phyloP scores from a whole-genome alignment of 2,888 invertebrate species.

The Erebia aethiops region DNA sequence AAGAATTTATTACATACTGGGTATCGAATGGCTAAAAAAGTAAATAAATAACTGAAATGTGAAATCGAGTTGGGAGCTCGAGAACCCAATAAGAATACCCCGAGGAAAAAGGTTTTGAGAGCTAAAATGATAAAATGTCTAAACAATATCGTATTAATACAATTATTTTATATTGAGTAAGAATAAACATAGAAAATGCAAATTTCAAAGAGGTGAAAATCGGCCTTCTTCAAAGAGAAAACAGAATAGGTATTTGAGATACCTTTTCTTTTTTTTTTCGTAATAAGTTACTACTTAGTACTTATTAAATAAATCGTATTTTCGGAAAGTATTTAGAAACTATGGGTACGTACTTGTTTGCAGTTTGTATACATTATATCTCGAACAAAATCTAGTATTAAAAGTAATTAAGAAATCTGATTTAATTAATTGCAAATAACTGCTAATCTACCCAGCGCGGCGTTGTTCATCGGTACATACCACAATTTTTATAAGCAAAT shows the following conservation, averaged over 20 bases:
- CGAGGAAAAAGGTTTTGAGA: neutral
- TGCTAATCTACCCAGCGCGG: constrained; percentile 2
- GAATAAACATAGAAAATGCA: too few relatives aligned
- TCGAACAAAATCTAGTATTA: neutral
- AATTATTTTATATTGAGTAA: too few relatives aligned
- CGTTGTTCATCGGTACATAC: neutral
- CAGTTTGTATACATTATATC: neutral
- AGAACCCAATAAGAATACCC: neutral
- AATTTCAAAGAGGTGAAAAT: too few relatives aligned
- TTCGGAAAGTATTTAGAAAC: neutral
- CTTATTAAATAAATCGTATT: too few relatives aligned
- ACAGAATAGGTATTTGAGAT: too few relatives aligned
- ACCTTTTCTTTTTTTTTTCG: too few relatives aligned
- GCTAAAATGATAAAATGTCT: too few relatives aligned
- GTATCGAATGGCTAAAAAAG: neutral
- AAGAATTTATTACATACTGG: neutral
- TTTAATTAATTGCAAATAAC: constrained; percentile 22
- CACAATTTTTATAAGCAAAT: neutral
- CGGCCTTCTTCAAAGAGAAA: too few relatives aligned
- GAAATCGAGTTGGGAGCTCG: too few relatives aligned
- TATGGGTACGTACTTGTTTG: neutral
- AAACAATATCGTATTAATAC: too few relatives aligned
- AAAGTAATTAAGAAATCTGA: constrained; percentile 19
- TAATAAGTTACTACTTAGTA: too few relatives aligned
- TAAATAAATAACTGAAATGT: too few relatives aligned